Percentiles rank a stretch among this genome's conserved stretches.
Evolutionary conservation across 2,113 vertebrate species (phyloP).

Genomic region (Tretioscincus oriximinensis): DNA sequence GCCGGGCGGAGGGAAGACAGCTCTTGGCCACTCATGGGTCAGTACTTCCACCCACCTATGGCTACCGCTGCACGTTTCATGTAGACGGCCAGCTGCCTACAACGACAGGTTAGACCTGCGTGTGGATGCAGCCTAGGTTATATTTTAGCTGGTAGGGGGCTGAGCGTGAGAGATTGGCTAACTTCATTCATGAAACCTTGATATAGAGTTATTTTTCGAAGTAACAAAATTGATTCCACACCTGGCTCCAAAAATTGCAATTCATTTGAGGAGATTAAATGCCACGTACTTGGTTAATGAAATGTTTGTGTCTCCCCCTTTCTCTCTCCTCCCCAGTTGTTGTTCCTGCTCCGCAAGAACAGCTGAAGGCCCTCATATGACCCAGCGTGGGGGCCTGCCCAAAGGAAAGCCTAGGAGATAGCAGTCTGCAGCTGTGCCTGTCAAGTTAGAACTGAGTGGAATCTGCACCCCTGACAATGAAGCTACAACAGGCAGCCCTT

Average conservation of each 20-base stretch:
- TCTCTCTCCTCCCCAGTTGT: background rate
- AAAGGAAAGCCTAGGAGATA: background rate
- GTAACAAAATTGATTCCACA: background rate
- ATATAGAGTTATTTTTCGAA: background rate
- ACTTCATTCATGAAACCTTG: background rate
- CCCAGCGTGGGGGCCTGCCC: slow-evolving; percentile 3
- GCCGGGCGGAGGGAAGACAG: no score
- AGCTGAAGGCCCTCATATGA: slow-evolving; percentile 39
- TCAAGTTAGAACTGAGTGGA: background rate
- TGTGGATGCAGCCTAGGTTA: no score
- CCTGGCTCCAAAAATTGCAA: background rate
- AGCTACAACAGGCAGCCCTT: background rate
- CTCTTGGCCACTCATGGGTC: no score
- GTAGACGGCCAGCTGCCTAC: no score
- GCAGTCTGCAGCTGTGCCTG: slow-evolving; percentile 23
- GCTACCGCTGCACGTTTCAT: no score
- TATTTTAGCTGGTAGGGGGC: no score
- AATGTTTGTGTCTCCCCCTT: background rate
- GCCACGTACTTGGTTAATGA: background rate
- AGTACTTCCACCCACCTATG: no score
- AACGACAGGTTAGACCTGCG: no score
- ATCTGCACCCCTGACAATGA: background rate
- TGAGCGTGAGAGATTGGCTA: background rate
- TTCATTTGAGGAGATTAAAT: background rate
- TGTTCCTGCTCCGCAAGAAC: slow-evolving; percentile 2